Evolutionary conservation across 2,888 invertebrate species (phyloP).

Genomic region (Coleophora deauratella): DNA sequence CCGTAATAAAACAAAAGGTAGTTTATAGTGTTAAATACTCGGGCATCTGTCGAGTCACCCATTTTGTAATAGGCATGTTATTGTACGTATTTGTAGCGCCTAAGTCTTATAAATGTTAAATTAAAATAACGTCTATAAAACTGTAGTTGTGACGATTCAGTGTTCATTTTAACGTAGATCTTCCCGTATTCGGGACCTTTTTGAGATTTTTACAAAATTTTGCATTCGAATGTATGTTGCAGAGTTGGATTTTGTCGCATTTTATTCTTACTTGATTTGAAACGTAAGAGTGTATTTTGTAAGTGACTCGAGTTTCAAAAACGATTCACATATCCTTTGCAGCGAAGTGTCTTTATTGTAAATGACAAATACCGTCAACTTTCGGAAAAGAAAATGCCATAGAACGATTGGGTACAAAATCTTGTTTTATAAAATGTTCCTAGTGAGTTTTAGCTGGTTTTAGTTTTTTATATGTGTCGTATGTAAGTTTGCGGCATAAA

Average conservation of each 20-base stretch:
- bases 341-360: too few species aligned
- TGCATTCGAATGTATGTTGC: neutral
- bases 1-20: too few species aligned
- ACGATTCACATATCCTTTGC: too few species aligned
- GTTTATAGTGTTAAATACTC: too few species aligned
- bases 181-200: constrained; percentile 23
- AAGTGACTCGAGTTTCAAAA: too few species aligned
- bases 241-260: too few species aligned
- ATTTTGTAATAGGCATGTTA: neutral
- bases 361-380: too few species aligned
- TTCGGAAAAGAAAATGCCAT: too few species aligned
- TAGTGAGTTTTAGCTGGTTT: neutral
- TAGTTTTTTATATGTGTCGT: neutral
- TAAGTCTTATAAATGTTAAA: neutral
- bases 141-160: constrained; percentile 21
- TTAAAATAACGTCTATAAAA: neutral
- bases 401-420: too few species aligned
- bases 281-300: too few species aligned
- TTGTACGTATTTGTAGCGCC: neutral
- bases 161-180: constrained; percentile 35
- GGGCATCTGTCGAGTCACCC: too few species aligned
- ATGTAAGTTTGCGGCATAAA: neutral
- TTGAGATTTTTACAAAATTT: constrained; percentile 21
- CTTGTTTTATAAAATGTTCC: neutral
- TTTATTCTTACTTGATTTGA: too few species aligned